Conservation (phyloP, 2,888 invertebrate genomes). For the Caradrina clavipalpis region DNA sequence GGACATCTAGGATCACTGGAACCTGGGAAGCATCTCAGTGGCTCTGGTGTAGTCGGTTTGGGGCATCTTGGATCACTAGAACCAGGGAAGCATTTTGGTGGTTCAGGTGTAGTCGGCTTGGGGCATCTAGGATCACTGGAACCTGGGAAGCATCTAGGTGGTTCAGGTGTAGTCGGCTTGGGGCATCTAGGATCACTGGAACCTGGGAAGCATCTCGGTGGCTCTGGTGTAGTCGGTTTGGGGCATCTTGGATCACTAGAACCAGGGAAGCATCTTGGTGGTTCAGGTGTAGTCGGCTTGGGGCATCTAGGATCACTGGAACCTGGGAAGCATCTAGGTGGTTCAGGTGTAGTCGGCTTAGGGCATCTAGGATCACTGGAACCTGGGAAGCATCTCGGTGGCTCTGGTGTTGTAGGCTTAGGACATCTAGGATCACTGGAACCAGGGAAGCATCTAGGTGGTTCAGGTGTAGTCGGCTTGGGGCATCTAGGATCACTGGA, state of each 20-base stretch:
- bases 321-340: slow-evolving; percentile 59
- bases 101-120: slow-evolving; percentile 61
- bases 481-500: slow-evolving; percentile 72
- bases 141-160: neutral
- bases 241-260: slow-evolving; percentile 64
- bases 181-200: slow-evolving; percentile 65
- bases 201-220: slow-evolving; percentile 68
- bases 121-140: slow-evolving; percentile 61
- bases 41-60: slow-evolving; percentile 58
- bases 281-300: slow-evolving; percentile 58
- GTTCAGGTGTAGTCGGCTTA: slow-evolving; percentile 49
- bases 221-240: slow-evolving; percentile 45
- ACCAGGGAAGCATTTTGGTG: slow-evolving; percentile 71
- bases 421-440: slow-evolving; percentile 79
- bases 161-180: neutral
- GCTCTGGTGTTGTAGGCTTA: slow-evolving; percentile 57
- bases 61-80: slow-evolving; percentile 66
- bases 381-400: slow-evolving; percentile 62
- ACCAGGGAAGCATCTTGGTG: slow-evolving; percentile 67
- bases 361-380: slow-evolving; percentile 74
- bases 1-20: slow-evolving; percentile 71
- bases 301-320: slow-evolving; percentile 59
- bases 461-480: slow-evolving; percentile 63
- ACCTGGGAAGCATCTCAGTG: slow-evolving; percentile 70
- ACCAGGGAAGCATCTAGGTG: slow-evolving; percentile 77